Percentiles rank a stretch among this genome's conserved stretches.
Evolutionary conservation across 2,113 vertebrate species (phyloP).

Genomic region (Tapirus terrestris): DNA sequence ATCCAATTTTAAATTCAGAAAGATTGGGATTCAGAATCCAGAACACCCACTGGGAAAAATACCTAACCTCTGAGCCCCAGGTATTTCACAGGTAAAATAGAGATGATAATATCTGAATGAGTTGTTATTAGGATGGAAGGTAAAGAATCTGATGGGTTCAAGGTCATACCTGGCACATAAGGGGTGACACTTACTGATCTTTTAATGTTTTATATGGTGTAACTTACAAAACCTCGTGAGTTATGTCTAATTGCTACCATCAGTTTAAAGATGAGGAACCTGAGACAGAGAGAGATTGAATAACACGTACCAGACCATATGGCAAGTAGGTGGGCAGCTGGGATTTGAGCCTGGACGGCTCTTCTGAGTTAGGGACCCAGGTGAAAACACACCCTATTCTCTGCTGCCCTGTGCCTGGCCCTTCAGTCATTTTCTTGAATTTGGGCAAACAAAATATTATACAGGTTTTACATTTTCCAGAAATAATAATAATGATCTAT

Average conservation of each 20-base stretch:
- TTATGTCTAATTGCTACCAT: neutral
- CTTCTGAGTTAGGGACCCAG: neutral
- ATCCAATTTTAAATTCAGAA: slow-evolving; percentile 26
- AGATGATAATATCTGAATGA: neutral
- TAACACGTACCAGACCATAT: neutral
- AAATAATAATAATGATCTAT: neutral
- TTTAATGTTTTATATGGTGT: neutral
- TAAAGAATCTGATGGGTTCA: neutral
- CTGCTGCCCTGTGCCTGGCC: neutral
- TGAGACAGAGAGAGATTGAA: neutral
- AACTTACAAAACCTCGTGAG: neutral
- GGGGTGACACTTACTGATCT: neutral
- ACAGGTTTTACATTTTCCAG: neutral
- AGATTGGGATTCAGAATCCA: neutral
- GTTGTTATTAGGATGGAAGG: neutral
- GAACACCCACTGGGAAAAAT: neutral
- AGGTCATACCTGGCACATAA: neutral
- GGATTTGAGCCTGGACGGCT: neutral
- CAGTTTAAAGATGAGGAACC: neutral
- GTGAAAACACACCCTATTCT: neutral
- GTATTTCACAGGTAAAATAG: neutral
- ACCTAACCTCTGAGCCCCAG: neutral
- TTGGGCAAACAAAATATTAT: neutral
- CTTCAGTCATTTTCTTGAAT: neutral
- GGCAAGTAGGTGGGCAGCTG: fast-evolving